Evolutionary conservation across 2,113 vertebrate genomes (phyloP).

Genomic region (Nothoprocta pentlandii): DNA sequence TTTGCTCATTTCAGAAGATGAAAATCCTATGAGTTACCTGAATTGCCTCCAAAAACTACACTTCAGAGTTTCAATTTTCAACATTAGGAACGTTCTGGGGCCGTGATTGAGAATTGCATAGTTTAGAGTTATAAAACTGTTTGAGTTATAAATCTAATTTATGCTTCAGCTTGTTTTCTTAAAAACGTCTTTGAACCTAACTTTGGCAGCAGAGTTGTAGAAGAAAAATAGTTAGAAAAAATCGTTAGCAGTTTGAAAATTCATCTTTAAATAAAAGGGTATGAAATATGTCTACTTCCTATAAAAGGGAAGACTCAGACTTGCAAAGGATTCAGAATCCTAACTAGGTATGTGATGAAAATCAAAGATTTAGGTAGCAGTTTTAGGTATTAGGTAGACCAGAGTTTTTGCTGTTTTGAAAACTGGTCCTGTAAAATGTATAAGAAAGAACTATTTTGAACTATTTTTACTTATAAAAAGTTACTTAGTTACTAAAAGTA

Average conservation of each 20-base stretch:
- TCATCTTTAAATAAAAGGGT: slow-evolving; percentile 52
- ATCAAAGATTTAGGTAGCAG: background rate
- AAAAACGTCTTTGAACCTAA: background rate
- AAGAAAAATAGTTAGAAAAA: background rate
- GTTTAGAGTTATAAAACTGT: background rate
- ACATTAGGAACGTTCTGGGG: background rate
- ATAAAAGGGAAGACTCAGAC: background rate
- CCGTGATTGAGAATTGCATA: background rate
- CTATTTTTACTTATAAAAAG: background rate
- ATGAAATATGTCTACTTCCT: background rate
- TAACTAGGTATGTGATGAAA: background rate
- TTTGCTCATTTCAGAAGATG: background rate
- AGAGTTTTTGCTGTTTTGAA: background rate
- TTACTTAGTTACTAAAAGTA: background rate
- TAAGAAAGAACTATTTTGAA: background rate
- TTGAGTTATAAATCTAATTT: background rate
- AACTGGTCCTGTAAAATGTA: background rate
- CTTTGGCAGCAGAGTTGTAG: background rate
- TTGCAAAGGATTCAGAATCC: background rate
- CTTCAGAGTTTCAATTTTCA: slow-evolving; percentile 4
- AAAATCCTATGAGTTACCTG: background rate
- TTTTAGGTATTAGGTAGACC: slow-evolving; percentile 3
- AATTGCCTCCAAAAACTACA: background rate
- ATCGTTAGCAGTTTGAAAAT: background rate
- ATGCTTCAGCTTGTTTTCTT: background rate